These are phyloP conservation scores for Drosophila birchii DNA, from an alignment of 2,888 invertebrate genomes.

Conservation along the genomic window DNA sequence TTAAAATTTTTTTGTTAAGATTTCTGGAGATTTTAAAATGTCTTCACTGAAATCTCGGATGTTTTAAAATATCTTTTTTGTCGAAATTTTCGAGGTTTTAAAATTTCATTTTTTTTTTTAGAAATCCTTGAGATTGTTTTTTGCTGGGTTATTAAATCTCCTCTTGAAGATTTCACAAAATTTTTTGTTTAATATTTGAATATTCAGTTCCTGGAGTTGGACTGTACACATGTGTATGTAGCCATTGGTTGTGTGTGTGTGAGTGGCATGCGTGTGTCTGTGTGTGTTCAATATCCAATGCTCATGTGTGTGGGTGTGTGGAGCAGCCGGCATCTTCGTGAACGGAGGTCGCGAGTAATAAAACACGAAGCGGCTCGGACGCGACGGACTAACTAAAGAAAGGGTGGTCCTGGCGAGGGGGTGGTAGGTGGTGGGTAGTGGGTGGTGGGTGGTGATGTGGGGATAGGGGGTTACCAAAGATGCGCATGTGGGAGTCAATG, in stretches of 20 bases:
- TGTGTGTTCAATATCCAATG: slow-evolving; percentile 40
- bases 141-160: too few species aligned
- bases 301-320: slow-evolving; percentile 24
- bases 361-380: slow-evolving; percentile 70
- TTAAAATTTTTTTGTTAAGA: too few species aligned
- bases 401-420: background rate
- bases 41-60: too few species aligned
- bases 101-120: too few species aligned
- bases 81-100: too few species aligned
- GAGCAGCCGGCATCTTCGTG: slow-evolving; percentile 54
- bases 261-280: slow-evolving; percentile 13
- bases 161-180: background rate
- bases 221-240: slow-evolving; percentile 36
- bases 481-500: slow-evolving; percentile 50
- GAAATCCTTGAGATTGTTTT: too few species aligned
- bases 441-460: background rate
- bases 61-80: too few species aligned
- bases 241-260: slow-evolving; percentile 1
- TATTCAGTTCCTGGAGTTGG: slow-evolving; percentile 18
- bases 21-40: background rate
- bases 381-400: slow-evolving; percentile 37
- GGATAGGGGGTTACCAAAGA: slow-evolving; percentile 21
- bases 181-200: background rate
- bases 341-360: slow-evolving; percentile 80
- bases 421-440: background rate